Base-by-base conservation (phyloP, 1,140 invertebrate genomes). In the Drosophila lacertosa region DNA sequence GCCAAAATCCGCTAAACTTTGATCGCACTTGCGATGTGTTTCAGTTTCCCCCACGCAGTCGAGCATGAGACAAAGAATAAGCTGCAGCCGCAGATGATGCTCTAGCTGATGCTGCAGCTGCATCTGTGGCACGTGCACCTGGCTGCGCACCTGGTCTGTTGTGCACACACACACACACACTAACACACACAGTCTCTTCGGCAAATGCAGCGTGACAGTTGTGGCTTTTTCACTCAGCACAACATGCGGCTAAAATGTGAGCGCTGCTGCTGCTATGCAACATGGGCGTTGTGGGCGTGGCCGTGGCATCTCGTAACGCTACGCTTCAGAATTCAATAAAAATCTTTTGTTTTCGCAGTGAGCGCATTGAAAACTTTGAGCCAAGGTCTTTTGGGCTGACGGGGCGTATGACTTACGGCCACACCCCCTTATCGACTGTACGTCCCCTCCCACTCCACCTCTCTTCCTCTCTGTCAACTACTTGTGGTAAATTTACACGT, bases 401-500 rank as follows among this genome's bases (percentile, higher is more conserved):
- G 67, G 40, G 40, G 60, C 73, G 66, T 77, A 76, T 82, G 81
- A 88, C 82, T 88, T 88, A 75, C 73, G 57, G 48, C 32, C 53
- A 63, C 11, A 7, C 6, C 4, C 18, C 32, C 26, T 26, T 26
- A 45, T 18, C 40, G 32, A 39, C 42, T 10, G 11, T 51, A 10
- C 29, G n/a, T n/a, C n/a, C n/a, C n/a, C n/a, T n/a, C 48, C 16
- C 29, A 15, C 33, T 60, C 18, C 33, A 16, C 13, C 39, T 18
- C 10, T 22, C 40, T 18, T 24, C 20, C 37, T 39, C 13, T 22
- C 20, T 45, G 18, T 18, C 55, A 71, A 62, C 64, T 69, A 63
- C 82, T 82, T 88, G 82, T 35, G 82, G 82, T 88, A 72, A 77
- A 88, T 86, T 86, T 86, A 79, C 82, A 86, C 82, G 82, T 86